Base-by-base conservation (phyloP, 2,888 invertebrate species). In the Plebejus argus region DNA sequence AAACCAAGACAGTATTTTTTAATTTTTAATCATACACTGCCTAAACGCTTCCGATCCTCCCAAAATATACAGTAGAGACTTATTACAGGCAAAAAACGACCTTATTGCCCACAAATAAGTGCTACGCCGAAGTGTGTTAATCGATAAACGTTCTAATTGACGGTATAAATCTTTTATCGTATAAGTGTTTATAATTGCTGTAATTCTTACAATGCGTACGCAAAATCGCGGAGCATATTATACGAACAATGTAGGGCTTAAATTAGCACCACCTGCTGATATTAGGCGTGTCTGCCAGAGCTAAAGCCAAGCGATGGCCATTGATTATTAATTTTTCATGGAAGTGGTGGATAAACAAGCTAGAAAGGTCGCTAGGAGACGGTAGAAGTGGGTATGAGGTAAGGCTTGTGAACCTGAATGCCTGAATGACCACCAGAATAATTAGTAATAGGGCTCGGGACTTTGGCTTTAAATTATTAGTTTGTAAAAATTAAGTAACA, bases 251-350 rank as follows among this genome's bases (percentile, higher is more conserved):
- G 85, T 85, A 81, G 82, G 86, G 84, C 84, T 87, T 88, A 89
- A 89, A 87, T 89, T 88, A 88, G 87, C 86, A 84, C 85, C 88
- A 89, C 88, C 86, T 86, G 87, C 83, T 82, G 80, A 74, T 79
- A 56, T 78, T 75, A 79, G 70, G 76, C 6, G 8, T 10, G 74
- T 70, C 3, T 12, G 45, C 77, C 79, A 83, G 58, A 33, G 18
- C 5, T 15, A 33, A 1, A 66, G 66, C 28, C 15, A 33, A 66
- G 28, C 66, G 8, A 23, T 61, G 3, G 20, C 20, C 6, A 58
- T 58, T 5, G 18, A 4, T 18, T 53, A 53, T 18, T 18, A 18
- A 5, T 53, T 53, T 53, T 18, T 3, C 53, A 18, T 53, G 1
- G 18, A 18, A 53, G 0, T 18, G 53, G 49, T 15, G 4, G 53